phyloP scores from a whole-genome alignment of 2,888 invertebrate genomes.

The Craniophora ligustri region DNA sequence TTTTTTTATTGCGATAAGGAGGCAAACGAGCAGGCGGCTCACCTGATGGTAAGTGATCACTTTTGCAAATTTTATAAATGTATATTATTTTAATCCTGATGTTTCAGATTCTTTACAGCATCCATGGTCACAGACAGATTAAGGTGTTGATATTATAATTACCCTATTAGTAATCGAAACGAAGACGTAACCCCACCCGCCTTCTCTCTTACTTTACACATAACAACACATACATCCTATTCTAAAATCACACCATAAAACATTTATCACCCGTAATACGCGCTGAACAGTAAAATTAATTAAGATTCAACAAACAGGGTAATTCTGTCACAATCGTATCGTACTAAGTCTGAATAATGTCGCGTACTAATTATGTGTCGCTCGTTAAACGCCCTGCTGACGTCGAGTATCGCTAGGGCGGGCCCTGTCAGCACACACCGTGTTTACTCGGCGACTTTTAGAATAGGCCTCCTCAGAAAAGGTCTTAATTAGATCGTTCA shows the following conservation, averaged over 20 bases:
- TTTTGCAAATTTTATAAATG: too few species aligned
- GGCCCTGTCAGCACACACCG: slow-evolving; percentile 36
- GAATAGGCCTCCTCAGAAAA: slow-evolving; percentile 35
- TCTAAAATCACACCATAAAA: slow-evolving; percentile 29
- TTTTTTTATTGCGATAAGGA: too few species aligned
- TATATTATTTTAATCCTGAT: too few species aligned
- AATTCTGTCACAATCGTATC: slow-evolving; percentile 42
- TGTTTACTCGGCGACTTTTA: slow-evolving; percentile 39
- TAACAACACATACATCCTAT: slow-evolving; percentile 18
- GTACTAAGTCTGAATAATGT: slow-evolving; percentile 58
- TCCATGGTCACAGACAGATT: too few species aligned
- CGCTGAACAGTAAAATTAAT: slow-evolving; percentile 46
- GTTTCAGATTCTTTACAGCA: too few species aligned
- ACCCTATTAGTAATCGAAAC: too few species aligned
- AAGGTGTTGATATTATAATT: too few species aligned
- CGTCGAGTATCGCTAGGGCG: slow-evolving; percentile 21
- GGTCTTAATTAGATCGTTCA: slow-evolving; percentile 36
- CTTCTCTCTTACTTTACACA: neutral
- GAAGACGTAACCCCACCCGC: too few species aligned
- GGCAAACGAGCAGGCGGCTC: too few species aligned
- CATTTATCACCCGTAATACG: slow-evolving; percentile 33
- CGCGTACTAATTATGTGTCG: slow-evolving; percentile 59
- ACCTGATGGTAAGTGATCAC: too few species aligned
- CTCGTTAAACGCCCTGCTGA: slow-evolving; percentile 58
- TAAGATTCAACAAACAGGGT: slow-evolving; percentile 38